A percentile compares a stretch with the other conserved stretches of the same genome.
Conservation (phyloP, 2,888 invertebrate genomes). For the Plagodis pulveraria region DNA sequence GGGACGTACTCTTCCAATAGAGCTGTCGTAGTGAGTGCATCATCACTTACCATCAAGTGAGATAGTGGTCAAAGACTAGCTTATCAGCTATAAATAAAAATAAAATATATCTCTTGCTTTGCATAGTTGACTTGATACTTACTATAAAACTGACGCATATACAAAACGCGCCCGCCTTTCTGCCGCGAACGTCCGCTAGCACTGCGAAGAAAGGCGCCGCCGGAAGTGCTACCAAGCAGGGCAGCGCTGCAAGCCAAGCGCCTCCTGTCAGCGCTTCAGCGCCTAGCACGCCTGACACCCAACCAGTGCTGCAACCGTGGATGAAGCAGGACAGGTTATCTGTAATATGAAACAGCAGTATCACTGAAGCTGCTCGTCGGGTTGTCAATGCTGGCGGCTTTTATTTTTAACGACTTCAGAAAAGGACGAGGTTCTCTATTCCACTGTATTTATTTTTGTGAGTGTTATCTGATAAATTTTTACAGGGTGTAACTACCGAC, state of each 20-base stretch:
- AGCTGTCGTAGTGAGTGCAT: no score
- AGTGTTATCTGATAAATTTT: no score
- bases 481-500: no score
- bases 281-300: constrained; percentile 78
- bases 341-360: constrained; percentile 38
- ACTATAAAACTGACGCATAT: constrained; percentile 74
- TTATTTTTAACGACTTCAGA: no score
- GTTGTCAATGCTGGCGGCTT: no score
- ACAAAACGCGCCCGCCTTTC: constrained; percentile 72
- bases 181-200: constrained; percentile 70
- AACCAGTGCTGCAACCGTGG: constrained; percentile 78
- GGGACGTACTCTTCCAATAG: no score
- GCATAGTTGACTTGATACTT: constrained; percentile 40
- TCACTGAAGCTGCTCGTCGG: not conserved
- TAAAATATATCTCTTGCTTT: not conserved
- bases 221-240: constrained; percentile 73
- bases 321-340: constrained; percentile 79
- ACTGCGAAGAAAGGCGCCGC: constrained; percentile 78
- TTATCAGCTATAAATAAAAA: not conserved
- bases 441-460: no score
- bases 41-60: not conserved
- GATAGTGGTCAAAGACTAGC: no score
- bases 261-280: constrained; percentile 73
- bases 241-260: constrained; percentile 77
- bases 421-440: no score